Evolutionary conservation across 2,888 invertebrate species (phyloP).

Genomic region (Lasioglossum marginatum): DNA sequence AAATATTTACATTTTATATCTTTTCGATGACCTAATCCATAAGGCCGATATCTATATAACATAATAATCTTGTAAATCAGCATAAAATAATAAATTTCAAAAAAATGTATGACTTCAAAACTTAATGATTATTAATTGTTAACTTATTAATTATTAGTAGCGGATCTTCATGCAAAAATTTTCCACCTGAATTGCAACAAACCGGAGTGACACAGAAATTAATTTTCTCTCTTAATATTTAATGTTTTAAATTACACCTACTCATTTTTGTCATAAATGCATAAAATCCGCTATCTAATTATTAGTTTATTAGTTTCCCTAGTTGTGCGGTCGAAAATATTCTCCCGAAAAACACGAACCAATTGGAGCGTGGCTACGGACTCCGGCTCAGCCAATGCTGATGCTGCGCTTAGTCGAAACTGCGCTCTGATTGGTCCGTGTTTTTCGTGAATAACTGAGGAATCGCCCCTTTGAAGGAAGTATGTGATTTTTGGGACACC

Average conservation of each 20-base stretch:
- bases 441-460: not conserved
- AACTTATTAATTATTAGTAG: no score
- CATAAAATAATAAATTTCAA: not conserved
- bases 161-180: no score
- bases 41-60: not conserved
- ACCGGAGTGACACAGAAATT: no score
- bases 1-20: not conserved
- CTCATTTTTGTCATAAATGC: no score
- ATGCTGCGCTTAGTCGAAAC: not conserved
- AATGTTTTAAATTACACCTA: no score
- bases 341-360: not conserved
- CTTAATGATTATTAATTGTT: not conserved
- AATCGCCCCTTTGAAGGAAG: not conserved
- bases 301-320: no score
- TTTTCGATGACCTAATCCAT: not conserved
- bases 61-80: not conserved
- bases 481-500: not conserved
- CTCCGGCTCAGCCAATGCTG: not conserved
- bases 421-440: not conserved
- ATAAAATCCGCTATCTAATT: no score
- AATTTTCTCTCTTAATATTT: no score
- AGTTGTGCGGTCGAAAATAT: no score
- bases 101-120: not conserved
- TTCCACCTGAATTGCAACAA: no score
- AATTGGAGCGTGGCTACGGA: not conserved